phyloP scores from a whole-genome alignment of 92 coral and sea anemone species.

The Diadumene lineata region DNA sequence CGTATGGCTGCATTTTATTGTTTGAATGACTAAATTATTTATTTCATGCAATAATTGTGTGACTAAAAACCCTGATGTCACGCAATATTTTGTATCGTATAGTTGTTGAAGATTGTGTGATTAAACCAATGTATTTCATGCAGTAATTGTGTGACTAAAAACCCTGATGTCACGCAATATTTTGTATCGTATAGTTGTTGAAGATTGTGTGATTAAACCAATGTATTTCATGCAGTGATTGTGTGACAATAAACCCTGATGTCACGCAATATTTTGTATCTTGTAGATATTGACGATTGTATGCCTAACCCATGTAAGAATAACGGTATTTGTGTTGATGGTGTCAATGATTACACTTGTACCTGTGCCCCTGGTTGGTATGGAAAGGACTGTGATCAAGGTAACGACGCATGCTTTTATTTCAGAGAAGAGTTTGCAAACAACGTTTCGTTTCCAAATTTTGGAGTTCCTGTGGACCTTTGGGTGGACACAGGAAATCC shows the following conservation, averaged over 20 bases:
- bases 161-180: no score
- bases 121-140: no score
- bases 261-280: neutral
- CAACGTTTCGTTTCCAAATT: no score
- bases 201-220: no score
- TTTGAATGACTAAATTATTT: neutral
- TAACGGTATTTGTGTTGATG: neutral
- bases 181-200: no score
- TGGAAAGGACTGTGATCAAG: slow-evolving; percentile 16
- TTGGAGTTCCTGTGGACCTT: no score
- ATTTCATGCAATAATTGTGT: neutral
- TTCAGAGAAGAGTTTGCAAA: neutral
- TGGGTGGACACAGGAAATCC: no score
- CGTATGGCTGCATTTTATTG: neutral
- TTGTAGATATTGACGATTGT: neutral
- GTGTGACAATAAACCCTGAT: no score
- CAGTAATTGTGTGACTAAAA: no score
- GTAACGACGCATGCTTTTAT: neutral
- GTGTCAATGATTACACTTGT: neutral
- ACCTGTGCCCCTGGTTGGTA: slow-evolving; percentile 12
- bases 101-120: no score
- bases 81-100: neutral
- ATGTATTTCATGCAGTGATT: no score
- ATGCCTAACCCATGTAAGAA: neutral
- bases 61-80: no score